phyloP scores from a whole-genome alignment of 2,113 vertebrate species.

The Chrysemys picta region DNA sequence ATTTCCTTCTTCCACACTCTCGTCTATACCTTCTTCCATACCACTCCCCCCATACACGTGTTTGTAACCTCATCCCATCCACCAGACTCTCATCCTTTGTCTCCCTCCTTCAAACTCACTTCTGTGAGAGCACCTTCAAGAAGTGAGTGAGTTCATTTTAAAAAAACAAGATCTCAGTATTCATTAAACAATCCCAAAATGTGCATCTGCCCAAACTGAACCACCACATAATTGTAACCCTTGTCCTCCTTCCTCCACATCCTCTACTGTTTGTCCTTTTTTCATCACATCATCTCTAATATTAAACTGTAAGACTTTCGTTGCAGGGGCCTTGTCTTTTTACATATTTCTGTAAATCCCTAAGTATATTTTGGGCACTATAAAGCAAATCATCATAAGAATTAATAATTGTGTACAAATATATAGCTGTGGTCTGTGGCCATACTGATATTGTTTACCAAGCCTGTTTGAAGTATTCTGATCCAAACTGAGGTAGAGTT shows the following conservation, averaged over 20 bases:
- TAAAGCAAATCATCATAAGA: neutral
- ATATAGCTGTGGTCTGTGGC: neutral
- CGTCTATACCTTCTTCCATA: neutral
- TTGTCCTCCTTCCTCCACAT: neutral
- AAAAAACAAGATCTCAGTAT: neutral
- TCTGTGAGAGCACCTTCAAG: neutral
- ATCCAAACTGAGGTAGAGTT: neutral
- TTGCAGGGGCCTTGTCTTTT: neutral
- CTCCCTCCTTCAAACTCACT: neutral
- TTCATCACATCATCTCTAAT: neutral
- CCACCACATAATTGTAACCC: neutral
- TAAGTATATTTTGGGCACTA: neutral
- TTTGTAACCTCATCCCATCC: neutral
- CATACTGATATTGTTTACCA: neutral
- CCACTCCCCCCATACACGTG: neutral
- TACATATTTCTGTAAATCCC: neutral
- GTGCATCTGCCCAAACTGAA: neutral
- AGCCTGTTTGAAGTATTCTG: neutral
- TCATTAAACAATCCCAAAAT: neutral
- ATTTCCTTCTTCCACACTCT: neutral
- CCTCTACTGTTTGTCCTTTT: neutral
- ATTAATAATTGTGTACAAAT: neutral
- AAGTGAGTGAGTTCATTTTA: neutral
- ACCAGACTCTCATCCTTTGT: neutral
- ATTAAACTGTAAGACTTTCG: neutral